Evolutionary conservation across 2,113 vertebrate genomes (phyloP).

Genomic region (Oenanthe oenanthe): DNA sequence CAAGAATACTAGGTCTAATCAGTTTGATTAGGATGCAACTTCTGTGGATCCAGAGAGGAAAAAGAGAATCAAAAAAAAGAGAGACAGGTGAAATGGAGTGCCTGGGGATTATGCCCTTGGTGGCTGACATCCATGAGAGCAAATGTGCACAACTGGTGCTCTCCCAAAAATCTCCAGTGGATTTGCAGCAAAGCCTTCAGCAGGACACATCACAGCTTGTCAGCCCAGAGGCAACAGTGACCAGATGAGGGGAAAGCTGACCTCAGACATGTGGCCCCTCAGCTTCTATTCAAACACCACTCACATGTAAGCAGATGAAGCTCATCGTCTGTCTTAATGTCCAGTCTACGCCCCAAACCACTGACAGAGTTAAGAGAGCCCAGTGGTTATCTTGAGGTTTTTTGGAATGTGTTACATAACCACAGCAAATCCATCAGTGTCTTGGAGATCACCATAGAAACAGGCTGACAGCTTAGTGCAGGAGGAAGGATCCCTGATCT

Average conservation of each 20-base stretch:
- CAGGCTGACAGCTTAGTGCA: background rate
- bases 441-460: constrained; percentile 59
- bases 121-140: background rate
- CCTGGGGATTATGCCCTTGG: fast-evolving
- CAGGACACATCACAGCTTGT: background rate
- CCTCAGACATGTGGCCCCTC: fast-evolving
- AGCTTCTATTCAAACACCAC: fast-evolving
- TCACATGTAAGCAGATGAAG: background rate
- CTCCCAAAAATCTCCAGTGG: background rate
- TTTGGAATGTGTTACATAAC: background rate
- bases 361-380: background rate
- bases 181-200: background rate
- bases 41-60: background rate
- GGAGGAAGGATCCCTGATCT: background rate
- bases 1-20: fast-evolving
- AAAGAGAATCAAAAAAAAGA: background rate
- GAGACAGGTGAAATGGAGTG: background rate
- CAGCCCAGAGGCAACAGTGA: background rate
- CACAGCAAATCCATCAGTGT: background rate
- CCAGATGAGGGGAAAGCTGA: background rate
- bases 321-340: background rate
- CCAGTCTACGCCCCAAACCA: background rate
- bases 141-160: fast-evolving
- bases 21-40: background rate
- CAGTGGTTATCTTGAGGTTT: background rate